Conservation (phyloP, 2,113 vertebrate genomes). For the Psittacula cyanocephala region DNA sequence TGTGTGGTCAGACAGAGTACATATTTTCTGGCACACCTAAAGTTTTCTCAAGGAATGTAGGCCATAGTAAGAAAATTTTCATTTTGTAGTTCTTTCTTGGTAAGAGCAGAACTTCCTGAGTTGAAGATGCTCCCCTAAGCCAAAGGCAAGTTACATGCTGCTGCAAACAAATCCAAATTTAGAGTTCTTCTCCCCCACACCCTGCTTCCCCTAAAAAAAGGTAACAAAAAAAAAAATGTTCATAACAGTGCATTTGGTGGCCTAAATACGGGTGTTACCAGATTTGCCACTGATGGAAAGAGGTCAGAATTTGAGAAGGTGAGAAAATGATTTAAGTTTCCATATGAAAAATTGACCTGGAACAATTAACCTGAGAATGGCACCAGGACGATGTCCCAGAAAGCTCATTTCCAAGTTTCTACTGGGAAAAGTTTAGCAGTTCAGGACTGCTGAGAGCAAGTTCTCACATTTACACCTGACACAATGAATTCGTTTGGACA, state of each 20-base stretch:
- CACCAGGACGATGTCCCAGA: not conserved
- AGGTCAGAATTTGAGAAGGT: conserved; percentile 16
- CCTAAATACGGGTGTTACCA: conserved; percentile 37
- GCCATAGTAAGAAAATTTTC: not conserved
- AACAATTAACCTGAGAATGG: conserved; percentile 30
- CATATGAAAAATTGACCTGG: conserved; percentile 22
- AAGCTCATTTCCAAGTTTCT: not conserved
- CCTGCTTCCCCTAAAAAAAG: not conserved
- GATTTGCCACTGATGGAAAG: conserved; percentile 20
- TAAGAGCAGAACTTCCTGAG: not conserved
- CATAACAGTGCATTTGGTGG: conserved; percentile 1
- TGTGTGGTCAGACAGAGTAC: not conserved
- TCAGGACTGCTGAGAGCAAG: not conserved
- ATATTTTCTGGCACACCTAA: not conserved
- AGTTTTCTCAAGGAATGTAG: not conserved
- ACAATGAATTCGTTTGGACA: not conserved
- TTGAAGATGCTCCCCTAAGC: not conserved
- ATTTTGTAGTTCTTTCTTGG: not conserved
- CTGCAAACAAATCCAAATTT: not conserved
- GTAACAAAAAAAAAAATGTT: not conserved
- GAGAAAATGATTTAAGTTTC: conserved; percentile 51
- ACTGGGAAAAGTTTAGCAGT: conserved; percentile 2
- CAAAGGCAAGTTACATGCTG: not conserved
- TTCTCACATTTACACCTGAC: not conserved
- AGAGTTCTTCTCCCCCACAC: not conserved